Conservation (phyloP, 2,113 vertebrate genomes). For the Rhegmatorhina hoffmannsi region DNA sequence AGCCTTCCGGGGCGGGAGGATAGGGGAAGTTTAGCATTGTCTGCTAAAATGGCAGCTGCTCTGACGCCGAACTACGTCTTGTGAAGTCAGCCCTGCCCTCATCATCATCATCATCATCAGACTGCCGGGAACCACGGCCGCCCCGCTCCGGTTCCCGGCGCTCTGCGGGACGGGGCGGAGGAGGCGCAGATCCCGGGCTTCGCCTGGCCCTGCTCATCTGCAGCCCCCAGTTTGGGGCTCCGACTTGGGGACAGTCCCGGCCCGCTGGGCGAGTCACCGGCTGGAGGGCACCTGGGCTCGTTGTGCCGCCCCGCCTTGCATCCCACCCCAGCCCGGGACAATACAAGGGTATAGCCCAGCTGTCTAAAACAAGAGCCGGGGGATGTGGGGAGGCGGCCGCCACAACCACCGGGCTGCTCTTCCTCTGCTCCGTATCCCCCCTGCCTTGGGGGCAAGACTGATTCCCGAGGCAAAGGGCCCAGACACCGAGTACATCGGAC, state of each 20-base stretch:
- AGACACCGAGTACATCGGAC: background rate
- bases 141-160: background rate
- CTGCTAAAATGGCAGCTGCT: constrained; percentile 65
- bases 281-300: constrained; percentile 67
- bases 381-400: rapidly evolving
- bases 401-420: background rate
- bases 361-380: background rate
- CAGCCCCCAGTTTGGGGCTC: background rate
- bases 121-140: background rate
- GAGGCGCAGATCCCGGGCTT: background rate
- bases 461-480: background rate
- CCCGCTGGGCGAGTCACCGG: constrained; percentile 68
- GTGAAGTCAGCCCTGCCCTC: constrained; percentile 53
- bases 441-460: background rate
- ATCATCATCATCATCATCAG: constrained; percentile 9
- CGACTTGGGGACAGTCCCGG: background rate
- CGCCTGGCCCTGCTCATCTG: background rate
- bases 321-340: background rate
- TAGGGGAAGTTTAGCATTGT: background rate
- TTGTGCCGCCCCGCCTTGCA: background rate
- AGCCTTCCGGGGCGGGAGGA: background rate
- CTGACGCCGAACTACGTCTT: constrained; percentile 34
- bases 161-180: background rate
- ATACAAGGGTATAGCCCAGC: background rate
- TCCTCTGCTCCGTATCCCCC: background rate